These are phyloP conservation scores for Drosophila neotestacea DNA, from an alignment of 2,888 invertebrate genomes.

Conservation along the genomic window DNA sequence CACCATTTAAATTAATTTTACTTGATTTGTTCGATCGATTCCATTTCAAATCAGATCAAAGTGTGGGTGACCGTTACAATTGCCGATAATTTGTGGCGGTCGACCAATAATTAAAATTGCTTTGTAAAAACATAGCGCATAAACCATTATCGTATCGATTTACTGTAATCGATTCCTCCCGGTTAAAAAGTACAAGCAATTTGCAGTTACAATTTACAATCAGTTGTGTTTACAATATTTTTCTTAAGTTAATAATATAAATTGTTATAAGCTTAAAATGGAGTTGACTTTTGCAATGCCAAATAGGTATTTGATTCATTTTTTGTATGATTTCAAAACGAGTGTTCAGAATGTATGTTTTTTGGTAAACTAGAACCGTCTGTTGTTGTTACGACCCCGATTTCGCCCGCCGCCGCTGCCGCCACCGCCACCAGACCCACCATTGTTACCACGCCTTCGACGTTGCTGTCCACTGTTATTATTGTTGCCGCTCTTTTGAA, in stretches of 20 bases:
- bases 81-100: slow-evolving; percentile 35
- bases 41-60: background rate
- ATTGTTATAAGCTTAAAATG: slow-evolving; percentile 36
- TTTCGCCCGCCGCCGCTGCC: slow-evolving; percentile 48
- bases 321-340: slow-evolving; percentile 32
- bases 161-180: slow-evolving; percentile 24
- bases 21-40: background rate
- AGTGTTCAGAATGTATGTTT: slow-evolving; percentile 42
- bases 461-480: slow-evolving; percentile 58
- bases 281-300: slow-evolving; percentile 15
- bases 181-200: slow-evolving; percentile 12
- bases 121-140: background rate
- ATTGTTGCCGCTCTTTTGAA: slow-evolving; percentile 47
- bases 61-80: background rate
- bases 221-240: slow-evolving; percentile 29
- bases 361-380: slow-evolving; percentile 71
- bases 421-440: slow-evolving; percentile 50
- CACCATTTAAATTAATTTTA: background rate
- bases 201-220: slow-evolving; percentile 30
- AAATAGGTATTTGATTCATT: slow-evolving; percentile 30
- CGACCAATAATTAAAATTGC: background rate
- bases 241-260: slow-evolving; percentile 43
- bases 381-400: slow-evolving; percentile 75
- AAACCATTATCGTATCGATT: slow-evolving; percentile 7
- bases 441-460: slow-evolving; percentile 69